Conservation (phyloP, 2,113 vertebrate species). For the Ramphastos sulfuratus region DNA sequence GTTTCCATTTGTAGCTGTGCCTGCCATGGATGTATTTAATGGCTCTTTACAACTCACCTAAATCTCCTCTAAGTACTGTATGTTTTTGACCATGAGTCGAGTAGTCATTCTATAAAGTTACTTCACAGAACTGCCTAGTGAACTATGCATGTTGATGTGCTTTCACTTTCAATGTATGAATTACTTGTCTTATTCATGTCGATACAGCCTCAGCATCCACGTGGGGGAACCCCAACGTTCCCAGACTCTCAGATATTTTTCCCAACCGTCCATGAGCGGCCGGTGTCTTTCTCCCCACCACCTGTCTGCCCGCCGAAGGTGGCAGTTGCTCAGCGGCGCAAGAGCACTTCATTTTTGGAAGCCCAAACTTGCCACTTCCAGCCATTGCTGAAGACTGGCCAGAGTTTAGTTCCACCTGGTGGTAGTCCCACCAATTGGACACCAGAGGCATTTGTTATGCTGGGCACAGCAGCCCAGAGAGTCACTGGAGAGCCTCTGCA, state of each 20-base stretch:
- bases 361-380: constrained; percentile 92
- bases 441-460: constrained; percentile 78
- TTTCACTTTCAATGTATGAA: constrained; percentile 86
- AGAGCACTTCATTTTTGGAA: constrained; percentile 98
- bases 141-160: constrained; percentile 80
- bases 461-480: constrained; percentile 81
- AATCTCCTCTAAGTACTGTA: constrained; percentile 69
- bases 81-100: constrained; percentile 73
- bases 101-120: constrained; percentile 74
- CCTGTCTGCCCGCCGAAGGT: constrained; percentile 89
- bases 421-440: constrained; percentile 80
- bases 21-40: constrained; percentile 82
- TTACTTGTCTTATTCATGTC: constrained; percentile 95
- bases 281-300: constrained; percentile 95
- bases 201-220: constrained; percentile 92
- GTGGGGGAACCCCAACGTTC: constrained; percentile 86
- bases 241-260: constrained; percentile 91
- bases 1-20: constrained; percentile 56
- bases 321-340: constrained; percentile 90
- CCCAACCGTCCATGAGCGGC: constrained; percentile 91
- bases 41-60: constrained; percentile 72
- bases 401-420: constrained; percentile 84
- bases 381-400: constrained; percentile 87
- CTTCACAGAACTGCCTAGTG: constrained; percentile 70
- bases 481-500: constrained; percentile 83